A percentile compares a stretch with the other conserved stretches of the same genome.
These are phyloP conservation scores for Mesochorus sp. DNA, from an alignment of 2,888 invertebrate genomes.

Conservation along the genomic window DNA sequence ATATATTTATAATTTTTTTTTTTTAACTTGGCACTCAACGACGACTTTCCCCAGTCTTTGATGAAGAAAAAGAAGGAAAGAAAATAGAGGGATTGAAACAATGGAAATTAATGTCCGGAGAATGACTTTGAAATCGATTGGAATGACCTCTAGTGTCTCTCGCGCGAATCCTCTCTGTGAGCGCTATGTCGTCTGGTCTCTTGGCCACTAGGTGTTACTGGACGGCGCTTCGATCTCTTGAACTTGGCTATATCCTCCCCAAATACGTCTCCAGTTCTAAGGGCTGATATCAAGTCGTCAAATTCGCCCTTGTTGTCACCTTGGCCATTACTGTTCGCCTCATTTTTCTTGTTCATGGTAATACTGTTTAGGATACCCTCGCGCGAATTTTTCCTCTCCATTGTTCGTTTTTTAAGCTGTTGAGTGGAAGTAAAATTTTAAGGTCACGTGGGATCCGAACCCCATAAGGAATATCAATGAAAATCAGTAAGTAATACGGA, in stretches of 20 bases:
- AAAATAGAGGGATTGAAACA: conserved; percentile 5
- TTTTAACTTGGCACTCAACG: conserved; percentile 64
- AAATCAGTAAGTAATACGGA: no score
- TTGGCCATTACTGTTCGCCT: conserved; percentile 85
- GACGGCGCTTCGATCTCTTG: conserved; percentile 88
- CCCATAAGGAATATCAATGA: no score
- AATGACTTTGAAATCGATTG: conserved; percentile 23
- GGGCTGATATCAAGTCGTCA: conserved; percentile 96
- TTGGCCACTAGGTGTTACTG: conserved; percentile 83
- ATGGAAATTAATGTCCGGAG: conserved; percentile 14
- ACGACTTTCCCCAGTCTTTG: conserved; percentile 52
- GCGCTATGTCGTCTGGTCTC: conserved; percentile 86
- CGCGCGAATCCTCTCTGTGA: conserved; percentile 88
- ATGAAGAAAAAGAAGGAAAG: not conserved
- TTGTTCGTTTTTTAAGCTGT: conserved; percentile 92
- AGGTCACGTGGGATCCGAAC: no score
- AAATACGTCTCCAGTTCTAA: conserved; percentile 97
- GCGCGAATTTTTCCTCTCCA: conserved; percentile 92
- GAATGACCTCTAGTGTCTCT: conserved; percentile 81
- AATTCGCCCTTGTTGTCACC: conserved; percentile 92
- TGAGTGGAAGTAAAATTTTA: not conserved
- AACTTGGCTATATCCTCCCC: conserved; percentile 98
- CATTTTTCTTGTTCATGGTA: conserved; percentile 86
- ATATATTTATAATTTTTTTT: conserved; percentile 13
- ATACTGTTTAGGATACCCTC: conserved; percentile 91